A percentile compares a stretch with the other conserved stretches of the same genome.
phyloP scores from a whole-genome alignment of 2,888 invertebrate species.

The Macrostomum cliftonense region DNA sequence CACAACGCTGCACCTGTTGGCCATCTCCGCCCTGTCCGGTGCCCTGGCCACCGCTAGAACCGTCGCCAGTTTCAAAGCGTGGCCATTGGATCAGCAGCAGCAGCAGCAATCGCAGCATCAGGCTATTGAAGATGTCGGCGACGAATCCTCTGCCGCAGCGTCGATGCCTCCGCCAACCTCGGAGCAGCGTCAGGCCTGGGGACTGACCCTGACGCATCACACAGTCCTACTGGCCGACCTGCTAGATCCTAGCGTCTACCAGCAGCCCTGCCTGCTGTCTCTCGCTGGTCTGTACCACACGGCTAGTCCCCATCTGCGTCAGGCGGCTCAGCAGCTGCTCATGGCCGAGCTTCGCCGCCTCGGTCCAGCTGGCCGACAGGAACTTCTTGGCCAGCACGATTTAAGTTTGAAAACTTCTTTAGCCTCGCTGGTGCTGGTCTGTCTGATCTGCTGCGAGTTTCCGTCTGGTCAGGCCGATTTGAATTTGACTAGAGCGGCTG shows the following conservation, averaged over 20 bases:
- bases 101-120: background rate
- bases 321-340: slow-evolving; percentile 83
- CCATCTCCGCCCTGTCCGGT: slow-evolving; percentile 80
- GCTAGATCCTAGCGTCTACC: slow-evolving; percentile 51
- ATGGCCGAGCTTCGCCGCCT: slow-evolving; percentile 73
- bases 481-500: background rate
- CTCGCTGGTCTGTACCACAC: no score
- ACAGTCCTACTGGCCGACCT: slow-evolving; percentile 85
- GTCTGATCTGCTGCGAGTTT: background rate
- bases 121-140: background rate
- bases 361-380: slow-evolving; percentile 72
- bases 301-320: slow-evolving; percentile 54
- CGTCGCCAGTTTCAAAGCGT: slow-evolving; percentile 57
- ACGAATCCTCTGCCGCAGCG: slow-evolving; percentile 12
- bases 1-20: slow-evolving; percentile 81
- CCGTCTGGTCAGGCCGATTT: slow-evolving; percentile 8
- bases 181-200: slow-evolving; percentile 74
- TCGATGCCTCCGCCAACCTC: slow-evolving; percentile 12
- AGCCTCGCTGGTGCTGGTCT: slow-evolving; percentile 33
- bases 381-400: slow-evolving; percentile 45
- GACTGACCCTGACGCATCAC: slow-evolving; percentile 76
- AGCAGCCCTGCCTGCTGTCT: no score
- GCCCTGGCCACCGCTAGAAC: slow-evolving; percentile 86
- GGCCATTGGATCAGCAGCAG: background rate
- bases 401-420: background rate